Evolutionary conservation across 2,888 invertebrate genomes (phyloP), one percentile per base, ranked within the genome.

Genomic region (Phortica okadai): DNA sequence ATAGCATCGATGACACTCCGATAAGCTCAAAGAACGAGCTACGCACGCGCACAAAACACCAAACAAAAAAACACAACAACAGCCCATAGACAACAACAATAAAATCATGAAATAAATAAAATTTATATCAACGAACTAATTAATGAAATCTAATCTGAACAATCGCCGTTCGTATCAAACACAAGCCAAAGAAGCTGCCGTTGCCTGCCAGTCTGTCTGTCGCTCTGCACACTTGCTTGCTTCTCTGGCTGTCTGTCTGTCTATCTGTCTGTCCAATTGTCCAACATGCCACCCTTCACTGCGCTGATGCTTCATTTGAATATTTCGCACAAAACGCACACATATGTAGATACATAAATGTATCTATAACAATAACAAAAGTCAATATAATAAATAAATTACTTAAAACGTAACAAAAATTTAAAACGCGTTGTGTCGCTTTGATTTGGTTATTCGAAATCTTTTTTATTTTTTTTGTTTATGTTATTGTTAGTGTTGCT

Each of bases 101-200:
- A 11, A 72, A 72, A 25, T 25, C 54, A 80, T 33, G 33, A 33
- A 33, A 33, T 33, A 33, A 33, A 33, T 33, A 33, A 74, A 72
- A 56, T 73, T 64, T 73, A 62, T 75, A 78, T 77, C 73, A 80
- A 54, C 59, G 58, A 82, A 81, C 86, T 86, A 85, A 87, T 85
- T 87, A 87, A 85, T 83, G 82, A 85, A 87, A 85, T 87, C 86
- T 81, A 77, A 84, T 83, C 84, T 79, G 74, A 78, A 76, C 78
- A 77, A 82, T 82, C 82, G 74, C 69, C 69, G 21, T 50, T 14
- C 50, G 8, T 11, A 50, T 50, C 50, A 50, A 50, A 50, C 50
- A 50, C 8, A 50, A 50, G 50, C 50, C 10, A 33, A 33, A 33
- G 2, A 5, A 33, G 4, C 33, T 33, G 4, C 33, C 4, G 33